Evolutionary conservation across 2,888 invertebrate genomes (phyloP), one percentile per base, ranked within the genome.

Genomic region (Polylopha cassiicola): DNA sequence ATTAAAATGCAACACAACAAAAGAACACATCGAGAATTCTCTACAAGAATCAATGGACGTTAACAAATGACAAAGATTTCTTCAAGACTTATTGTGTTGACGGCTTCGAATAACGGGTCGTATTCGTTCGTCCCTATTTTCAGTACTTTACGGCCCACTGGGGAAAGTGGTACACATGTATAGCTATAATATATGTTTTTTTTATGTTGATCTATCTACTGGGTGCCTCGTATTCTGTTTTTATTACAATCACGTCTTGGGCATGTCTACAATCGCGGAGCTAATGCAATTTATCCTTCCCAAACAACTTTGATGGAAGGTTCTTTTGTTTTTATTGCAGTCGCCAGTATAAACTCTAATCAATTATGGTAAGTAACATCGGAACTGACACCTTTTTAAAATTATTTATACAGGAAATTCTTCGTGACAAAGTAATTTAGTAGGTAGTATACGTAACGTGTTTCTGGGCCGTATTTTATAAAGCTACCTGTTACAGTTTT

Each of bases 191-290:
- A 8, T 4, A 39, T 16, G n/a, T 20, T n/a, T n/a, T n/a, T n/a
- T n/a, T n/a, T n/a, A 14, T 10, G 10, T 36, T 21, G 16, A 8
- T 16, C 16, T 29, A 27, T 27, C 21, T 8, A 11, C n/a, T 21
- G 15, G 30, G 6, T 11, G 21, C 11, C 31, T 15, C 31, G 10
- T 18, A 23, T 28, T 13, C 33, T 13, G 22, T 28, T 39, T 39
- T 39, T 34, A 34, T 34, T 39, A 39, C 33, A 34, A 41, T 41
- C 39, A 30, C 39, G 29, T 34, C 34, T 34, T 30, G 29, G 23
- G 11, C 24, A 41, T 23, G 13, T 29, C 30, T 36, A 41, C 29
- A 20, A 14, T 10, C 11, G 23, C 24, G 34, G 11, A 13, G 11
- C 10, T 28, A 39, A 39, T 39, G 23, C 28, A 33, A 33, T 39